Percentiles rank a stretch among this genome's conserved stretches.
Conservation (phyloP, 2,113 vertebrate species). For the Festucalex cinctus region DNA sequence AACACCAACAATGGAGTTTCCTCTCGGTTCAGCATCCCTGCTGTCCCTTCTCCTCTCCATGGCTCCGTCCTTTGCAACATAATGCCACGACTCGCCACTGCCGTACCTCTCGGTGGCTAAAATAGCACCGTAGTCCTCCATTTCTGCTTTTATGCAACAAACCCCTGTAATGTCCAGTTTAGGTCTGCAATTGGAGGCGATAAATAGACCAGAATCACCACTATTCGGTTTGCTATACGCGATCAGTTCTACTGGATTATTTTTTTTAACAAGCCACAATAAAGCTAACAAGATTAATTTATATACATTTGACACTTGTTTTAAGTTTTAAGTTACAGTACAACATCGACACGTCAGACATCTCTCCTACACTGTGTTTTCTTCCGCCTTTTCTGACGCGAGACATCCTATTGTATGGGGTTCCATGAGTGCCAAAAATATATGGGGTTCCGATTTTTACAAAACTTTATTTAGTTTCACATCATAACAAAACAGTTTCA, state of each 20-base stretch:
- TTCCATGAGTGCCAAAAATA: no score
- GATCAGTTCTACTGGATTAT: neutral
- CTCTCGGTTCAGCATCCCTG: conserved; percentile 1
- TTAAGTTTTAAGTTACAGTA: neutral
- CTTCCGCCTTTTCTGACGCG: neutral
- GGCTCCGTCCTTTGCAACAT: conserved; percentile 50
- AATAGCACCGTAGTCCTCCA: conserved; percentile 34
- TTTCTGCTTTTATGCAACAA: neutral
- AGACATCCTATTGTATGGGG: neutral
- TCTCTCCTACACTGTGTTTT: neutral
- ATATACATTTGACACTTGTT: neutral
- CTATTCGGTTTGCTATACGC: neutral
- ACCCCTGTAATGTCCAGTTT: neutral
- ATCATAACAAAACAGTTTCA: no score
- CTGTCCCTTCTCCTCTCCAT: conserved; percentile 55
- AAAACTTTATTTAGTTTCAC: no score
- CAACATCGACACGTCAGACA: neutral
- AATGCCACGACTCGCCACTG: conserved; percentile 66
- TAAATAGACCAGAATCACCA: neutral
- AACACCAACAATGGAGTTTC: conserved; percentile 43
- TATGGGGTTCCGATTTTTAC: no score
- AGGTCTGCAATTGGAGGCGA: neutral
- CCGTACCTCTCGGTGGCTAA: conserved; percentile 73
- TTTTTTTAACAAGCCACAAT: neutral
- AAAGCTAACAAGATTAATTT: fast-evolving